phyloP scores from a whole-genome alignment of 64 coral and sea anemone genomes.

The Dendronephthya gigantea region DNA sequence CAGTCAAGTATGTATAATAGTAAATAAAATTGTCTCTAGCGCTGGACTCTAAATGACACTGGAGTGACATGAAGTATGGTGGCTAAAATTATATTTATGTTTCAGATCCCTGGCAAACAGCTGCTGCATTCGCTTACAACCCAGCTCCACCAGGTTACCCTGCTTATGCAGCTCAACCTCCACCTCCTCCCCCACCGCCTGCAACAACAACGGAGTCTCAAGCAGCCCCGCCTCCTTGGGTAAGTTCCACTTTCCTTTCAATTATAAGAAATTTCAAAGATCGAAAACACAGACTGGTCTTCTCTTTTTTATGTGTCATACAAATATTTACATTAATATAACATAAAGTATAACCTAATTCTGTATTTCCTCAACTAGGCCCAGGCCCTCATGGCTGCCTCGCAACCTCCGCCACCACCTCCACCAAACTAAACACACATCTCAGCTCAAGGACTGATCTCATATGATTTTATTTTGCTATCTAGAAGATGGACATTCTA shows the following conservation, averaged over 20 bases:
- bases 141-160: background rate
- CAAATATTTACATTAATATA: background rate
- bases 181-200: background rate
- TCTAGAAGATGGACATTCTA: background rate
- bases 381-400: background rate
- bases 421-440: constrained; percentile 2
- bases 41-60: background rate
- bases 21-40: background rate
- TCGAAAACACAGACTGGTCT: background rate
- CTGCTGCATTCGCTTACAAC: background rate
- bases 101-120: constrained; percentile 13
- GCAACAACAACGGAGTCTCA: background rate
- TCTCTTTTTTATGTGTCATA: background rate
- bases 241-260: background rate
- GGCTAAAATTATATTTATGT: background rate
- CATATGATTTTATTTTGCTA: background rate
- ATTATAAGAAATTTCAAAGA: too few species aligned
- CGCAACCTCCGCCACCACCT: background rate
- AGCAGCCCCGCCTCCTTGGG: background rate
- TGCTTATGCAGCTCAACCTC: background rate
- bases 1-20: background rate
- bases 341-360: background rate
- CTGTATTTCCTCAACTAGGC: background rate
- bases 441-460: background rate
- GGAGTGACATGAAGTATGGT: background rate